Conservation (phyloP, 2,888 invertebrate genomes). For the Drosophila pegasa region DNA sequence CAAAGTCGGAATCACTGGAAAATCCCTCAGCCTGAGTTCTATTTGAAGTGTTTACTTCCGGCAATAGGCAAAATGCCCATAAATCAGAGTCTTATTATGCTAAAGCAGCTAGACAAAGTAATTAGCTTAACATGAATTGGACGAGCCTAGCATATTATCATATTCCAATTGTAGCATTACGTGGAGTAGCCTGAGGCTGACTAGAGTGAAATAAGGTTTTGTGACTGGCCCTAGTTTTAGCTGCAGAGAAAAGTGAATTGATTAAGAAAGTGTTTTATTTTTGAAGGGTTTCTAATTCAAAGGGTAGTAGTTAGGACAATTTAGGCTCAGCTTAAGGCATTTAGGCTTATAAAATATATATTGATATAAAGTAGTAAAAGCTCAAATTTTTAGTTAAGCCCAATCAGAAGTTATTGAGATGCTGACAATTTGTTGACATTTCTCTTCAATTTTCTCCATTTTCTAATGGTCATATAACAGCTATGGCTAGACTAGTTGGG, state of each 20-base stretch:
- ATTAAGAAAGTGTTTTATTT: background rate
- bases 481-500: too few relatives aligned
- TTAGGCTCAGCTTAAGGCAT: too few relatives aligned
- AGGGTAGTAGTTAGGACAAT: too few relatives aligned
- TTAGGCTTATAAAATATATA: too few relatives aligned
- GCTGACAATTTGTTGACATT: too few relatives aligned
- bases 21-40: conserved; percentile 44
- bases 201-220: background rate
- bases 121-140: background rate
- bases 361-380: too few relatives aligned
- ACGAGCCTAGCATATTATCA: background rate
- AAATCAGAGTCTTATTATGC: conserved; percentile 27
- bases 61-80: conserved; percentile 32
- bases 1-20: conserved; percentile 40
- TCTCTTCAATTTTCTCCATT: too few relatives aligned
- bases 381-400: too few relatives aligned
- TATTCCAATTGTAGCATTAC: background rate
- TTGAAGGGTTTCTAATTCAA: too few relatives aligned
- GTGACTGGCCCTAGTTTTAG: background rate
- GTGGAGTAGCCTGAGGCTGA: background rate
- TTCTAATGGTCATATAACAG: too few relatives aligned
- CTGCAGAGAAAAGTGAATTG: background rate
- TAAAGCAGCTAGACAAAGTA: background rate
- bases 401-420: too few relatives aligned
- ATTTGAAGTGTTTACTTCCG: conserved; percentile 54